Base-by-base conservation (phyloP, 2,797 vertebrate species). In the Alouatta caraya region DNA sequence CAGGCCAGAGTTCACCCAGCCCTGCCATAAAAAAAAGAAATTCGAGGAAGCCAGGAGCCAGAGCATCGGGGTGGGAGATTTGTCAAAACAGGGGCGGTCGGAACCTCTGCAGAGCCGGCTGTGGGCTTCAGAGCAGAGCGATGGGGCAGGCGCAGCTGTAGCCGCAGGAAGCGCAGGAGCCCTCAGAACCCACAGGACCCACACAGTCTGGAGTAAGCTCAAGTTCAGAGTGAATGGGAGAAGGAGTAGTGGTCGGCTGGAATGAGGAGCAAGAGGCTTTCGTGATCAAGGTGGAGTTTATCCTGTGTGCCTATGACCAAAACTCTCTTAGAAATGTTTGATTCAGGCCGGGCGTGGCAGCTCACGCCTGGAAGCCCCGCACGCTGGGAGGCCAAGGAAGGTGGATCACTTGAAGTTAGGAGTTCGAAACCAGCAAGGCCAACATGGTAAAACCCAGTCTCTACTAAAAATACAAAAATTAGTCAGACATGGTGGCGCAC, bases 231-330 rank as follows among this genome's bases (percentile, higher is more conserved):
- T 8, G 48, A 28, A 21, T 0, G 2, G 22, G 30, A 17, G 5
- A 15, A 11, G 0, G 2, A 5, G 37, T 2, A 37, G 21, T 1
- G 1, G 8, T 55, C 0, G 0, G 73, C n/a, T 0, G 24, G 44
- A 19, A 33, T 1, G 0, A 70, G 17, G 50, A 30, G 5, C 42
- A 11, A 5, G 8, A 64, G 6, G 28, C 13, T 15, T 44, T 42
- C 26, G 3, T 1, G 0, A 26, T 1, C 6, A 0, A 44, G 70
- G 48, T 14, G 21, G 37, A 50, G 21, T 46, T 42, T 8, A 1
- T 46, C 1, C 1, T 11, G 11, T 0, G 33, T 8, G 9, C 6
- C 5, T 9, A 5, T 0, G n/a, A 24, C 67, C 57, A 19, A 37
- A n/a, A 39, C 59, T 28, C 39, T 28, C 4, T 9, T 15, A 57